These are phyloP conservation scores for Drosophila busckii DNA, from an alignment of 1,140 invertebrate species.

Conservation along the genomic window DNA sequence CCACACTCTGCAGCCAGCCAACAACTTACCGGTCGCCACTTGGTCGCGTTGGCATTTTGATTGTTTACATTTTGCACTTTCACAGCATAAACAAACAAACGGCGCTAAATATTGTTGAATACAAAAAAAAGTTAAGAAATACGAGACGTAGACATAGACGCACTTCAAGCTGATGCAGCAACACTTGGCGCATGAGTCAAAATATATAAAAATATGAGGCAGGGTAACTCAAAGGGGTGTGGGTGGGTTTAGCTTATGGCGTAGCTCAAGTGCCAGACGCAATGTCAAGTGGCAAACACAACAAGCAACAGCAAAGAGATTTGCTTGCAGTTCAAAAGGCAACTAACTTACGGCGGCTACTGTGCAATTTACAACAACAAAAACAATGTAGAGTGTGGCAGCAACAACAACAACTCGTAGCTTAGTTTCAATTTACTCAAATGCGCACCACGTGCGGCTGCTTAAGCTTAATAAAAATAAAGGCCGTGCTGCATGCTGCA, in stretches of 20 bases:
- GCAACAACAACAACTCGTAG: conserved; percentile 32
- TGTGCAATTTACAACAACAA: conserved; percentile 16
- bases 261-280: conserved; percentile 34
- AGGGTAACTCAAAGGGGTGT: neutral
- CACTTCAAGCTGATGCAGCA: too few relatives aligned
- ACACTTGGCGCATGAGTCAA: neutral
- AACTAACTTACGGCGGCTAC: conserved; percentile 26
- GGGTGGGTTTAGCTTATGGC: conserved; percentile 8
- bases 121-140: conserved; percentile 28
- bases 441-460: conserved; percentile 50
- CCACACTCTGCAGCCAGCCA: neutral
- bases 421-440: conserved; percentile 34
- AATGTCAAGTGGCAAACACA: conserved; percentile 24
- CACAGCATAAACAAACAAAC: conserved; percentile 67
- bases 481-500: too few relatives aligned
- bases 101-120: conserved; percentile 68
- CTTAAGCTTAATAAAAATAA: conserved; percentile 44
- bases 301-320: neutral
- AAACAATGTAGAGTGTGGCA: conserved; percentile 16
- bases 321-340: conserved; percentile 17
- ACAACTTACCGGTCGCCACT: conserved; percentile 3
- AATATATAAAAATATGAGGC: too few relatives aligned
- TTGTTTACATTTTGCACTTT: conserved; percentile 79
- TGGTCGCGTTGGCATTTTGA: conserved; percentile 58
- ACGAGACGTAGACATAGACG: conserved; percentile 31